Conservation (phyloP, 2,888 invertebrate genomes). For the Deilephila elpenor region DNA sequence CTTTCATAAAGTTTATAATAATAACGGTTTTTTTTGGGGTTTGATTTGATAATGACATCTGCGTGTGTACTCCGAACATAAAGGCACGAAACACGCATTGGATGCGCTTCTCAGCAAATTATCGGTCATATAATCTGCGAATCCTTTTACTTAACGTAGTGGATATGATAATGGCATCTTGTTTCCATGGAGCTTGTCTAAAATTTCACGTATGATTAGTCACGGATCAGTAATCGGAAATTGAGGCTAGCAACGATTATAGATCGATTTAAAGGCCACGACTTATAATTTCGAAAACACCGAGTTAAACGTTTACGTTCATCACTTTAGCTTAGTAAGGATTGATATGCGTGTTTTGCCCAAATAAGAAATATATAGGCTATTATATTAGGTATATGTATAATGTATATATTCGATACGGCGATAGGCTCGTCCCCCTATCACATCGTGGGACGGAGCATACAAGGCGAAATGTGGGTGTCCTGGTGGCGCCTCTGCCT, state of each 20-base stretch:
- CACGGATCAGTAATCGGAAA: background rate
- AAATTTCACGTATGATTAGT: constrained; percentile 14
- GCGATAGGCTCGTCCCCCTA: too few species aligned
- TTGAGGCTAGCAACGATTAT: background rate
- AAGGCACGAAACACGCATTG: background rate
- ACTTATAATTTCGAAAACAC: too few species aligned
- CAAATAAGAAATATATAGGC: too few species aligned
- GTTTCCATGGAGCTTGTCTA: background rate
- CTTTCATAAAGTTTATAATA: background rate
- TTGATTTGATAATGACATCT: constrained; percentile 2
- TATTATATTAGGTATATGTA: too few species aligned
- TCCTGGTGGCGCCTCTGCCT: too few species aligned
- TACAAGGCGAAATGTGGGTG: too few species aligned
- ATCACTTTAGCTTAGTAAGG: too few species aligned
- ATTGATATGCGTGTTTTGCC: too few species aligned
- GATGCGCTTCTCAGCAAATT: constrained; percentile 1
- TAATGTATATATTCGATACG: too few species aligned
- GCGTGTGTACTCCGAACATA: background rate
- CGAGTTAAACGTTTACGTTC: too few species aligned
- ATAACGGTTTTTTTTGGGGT: constrained; percentile 1
- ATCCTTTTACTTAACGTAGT: constrained; percentile 5
- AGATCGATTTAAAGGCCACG: too few species aligned
- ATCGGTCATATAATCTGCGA: background rate
- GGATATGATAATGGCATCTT: background rate
- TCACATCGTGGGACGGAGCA: too few species aligned